Conservation (phyloP, 2,888 invertebrate species). For the Drosophila siamana region DNA sequence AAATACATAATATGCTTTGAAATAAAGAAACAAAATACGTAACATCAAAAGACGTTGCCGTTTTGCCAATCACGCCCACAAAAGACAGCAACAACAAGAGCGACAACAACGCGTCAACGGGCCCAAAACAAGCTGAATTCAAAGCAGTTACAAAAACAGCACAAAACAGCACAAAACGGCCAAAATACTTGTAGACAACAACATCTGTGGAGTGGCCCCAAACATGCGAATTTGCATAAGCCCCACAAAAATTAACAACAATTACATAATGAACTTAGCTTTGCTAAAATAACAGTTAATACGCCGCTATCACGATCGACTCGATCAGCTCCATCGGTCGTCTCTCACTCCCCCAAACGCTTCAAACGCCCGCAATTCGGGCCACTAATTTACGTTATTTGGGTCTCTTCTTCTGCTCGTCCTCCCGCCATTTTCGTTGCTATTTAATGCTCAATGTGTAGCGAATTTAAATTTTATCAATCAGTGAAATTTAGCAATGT, state of each 20-base stretch:
- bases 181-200: slow-evolving; percentile 35
- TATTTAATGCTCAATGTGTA: slow-evolving; percentile 41
- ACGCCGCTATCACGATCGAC: slow-evolving; percentile 31
- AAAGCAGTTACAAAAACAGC: slow-evolving; percentile 38
- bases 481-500: slow-evolving; percentile 57
- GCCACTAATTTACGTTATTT: slow-evolving; percentile 63
- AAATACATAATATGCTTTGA: slow-evolving; percentile 16
- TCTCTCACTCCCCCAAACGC: not conserved
- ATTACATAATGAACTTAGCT: slow-evolving; percentile 70
- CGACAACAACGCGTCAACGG: slow-evolving; percentile 23
- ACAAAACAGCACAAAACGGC: slow-evolving; percentile 11
- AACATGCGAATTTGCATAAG: slow-evolving; percentile 63
- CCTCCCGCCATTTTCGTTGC: not conserved
- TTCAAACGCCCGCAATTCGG: too few species aligned
- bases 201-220: slow-evolving; percentile 38
- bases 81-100: slow-evolving; percentile 21
- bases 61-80: slow-evolving; percentile 57
- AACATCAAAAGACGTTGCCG: slow-evolving; percentile 46
- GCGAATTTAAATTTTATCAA: slow-evolving; percentile 57
- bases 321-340: slow-evolving; percentile 2
- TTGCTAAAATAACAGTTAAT: slow-evolving; percentile 42
- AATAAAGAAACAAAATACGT: slow-evolving; percentile 36
- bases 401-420: slow-evolving; percentile 40
- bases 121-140: slow-evolving; percentile 62
- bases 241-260: slow-evolving; percentile 56